Evolutionary conservation across 2,113 vertebrate species (phyloP), one percentile per base, ranked within the genome.

Genomic region (Spilogale gracilis): DNA sequence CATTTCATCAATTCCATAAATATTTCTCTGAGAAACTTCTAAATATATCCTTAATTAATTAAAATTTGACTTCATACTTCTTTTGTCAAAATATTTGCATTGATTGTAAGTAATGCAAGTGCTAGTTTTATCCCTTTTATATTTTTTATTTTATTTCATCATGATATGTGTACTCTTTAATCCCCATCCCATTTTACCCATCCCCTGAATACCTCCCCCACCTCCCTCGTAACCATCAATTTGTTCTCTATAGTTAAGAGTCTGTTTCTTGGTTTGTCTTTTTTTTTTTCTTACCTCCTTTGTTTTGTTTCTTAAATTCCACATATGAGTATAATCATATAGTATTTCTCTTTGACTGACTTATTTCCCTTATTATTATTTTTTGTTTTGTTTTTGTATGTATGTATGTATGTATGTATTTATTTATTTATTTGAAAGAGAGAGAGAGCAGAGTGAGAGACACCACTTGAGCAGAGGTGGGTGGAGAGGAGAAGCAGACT

Each of bases 11-110:
- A 78, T 20, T 61, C 25, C 4, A 9, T 71, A 30, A 65, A 6
- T 87, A 71, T 58, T 91, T 97, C 25, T 84, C n/a, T 85, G 43
- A 89, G 21, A 86, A 96, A 69, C 14, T 88, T 94, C 60, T 88
- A 84, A 81, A 93, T 96, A 76, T 96, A 87, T 83, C 73, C 52
- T 50, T 21, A 87, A 74, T 50, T 76, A 76, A 56, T 90, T 94
- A 76, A 84, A 84, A 73, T 85, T 76, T 71, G 14, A 2, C 60
- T 91, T 90, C 52, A 45, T 85, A 32, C 13, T 76, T 82, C 32
- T 85, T 76, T 87, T 84, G 69, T 96, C 79, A 85, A 18, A 94
- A 25, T 91, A 50, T 91, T 89, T 96, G 27, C 92, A 45, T 38
- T 60, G 45, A 76, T 58, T 89, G 23, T 76, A 48, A 45, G 73